Base-by-base conservation (phyloP, 2,888 invertebrate species). In the Drosophila algonquin region DNA sequence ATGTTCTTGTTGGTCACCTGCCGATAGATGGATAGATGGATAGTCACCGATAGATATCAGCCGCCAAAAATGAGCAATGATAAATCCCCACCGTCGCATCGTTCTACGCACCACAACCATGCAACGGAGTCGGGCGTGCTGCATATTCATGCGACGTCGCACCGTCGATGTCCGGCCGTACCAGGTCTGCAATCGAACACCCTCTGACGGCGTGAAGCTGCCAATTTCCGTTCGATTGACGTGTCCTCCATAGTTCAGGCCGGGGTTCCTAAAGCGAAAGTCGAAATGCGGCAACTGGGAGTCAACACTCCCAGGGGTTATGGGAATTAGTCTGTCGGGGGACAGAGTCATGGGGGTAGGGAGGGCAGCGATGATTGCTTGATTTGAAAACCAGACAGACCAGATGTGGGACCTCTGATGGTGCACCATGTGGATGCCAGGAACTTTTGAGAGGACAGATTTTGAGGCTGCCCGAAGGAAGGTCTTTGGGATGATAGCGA, bases 91-190 rank as follows among this genome's bases (percentile, higher is more conserved):
- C 44, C 1, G 14, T 12, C 6, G 10, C 35, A 16, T 35, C 1
- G 14, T 12, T 14, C 21, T 30, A 67, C 91, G 80, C 89, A 93
- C 93, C 92, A 95, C 94, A 52, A 94, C 91, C 67, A 93, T 93
- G 59, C 93, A 93, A 81, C 93, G 94, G 52, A 95, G 91, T 51
- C 90, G 90, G 7, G 94, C 93, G 10, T 94, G 94, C 53, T 93
- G 92, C 92, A 95, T 92, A 90, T 95, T 91, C 75, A 91, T 92
- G 67, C 94, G 85, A 48, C 91, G 89, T 56, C 88, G 76, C 90
- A 78, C 65, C 81, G 91, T 83, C 89, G 91, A 85, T 40, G 81
- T 87, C 54, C 73, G 80, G 8, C 80, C 82, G 79, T 90, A 92
- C 90, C 91, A 90, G 48, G 73, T 60, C 14, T 81, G 75, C 65